Base-by-base conservation (phyloP, 1,140 invertebrate species). In the Portunus trituberculatus region DNA sequence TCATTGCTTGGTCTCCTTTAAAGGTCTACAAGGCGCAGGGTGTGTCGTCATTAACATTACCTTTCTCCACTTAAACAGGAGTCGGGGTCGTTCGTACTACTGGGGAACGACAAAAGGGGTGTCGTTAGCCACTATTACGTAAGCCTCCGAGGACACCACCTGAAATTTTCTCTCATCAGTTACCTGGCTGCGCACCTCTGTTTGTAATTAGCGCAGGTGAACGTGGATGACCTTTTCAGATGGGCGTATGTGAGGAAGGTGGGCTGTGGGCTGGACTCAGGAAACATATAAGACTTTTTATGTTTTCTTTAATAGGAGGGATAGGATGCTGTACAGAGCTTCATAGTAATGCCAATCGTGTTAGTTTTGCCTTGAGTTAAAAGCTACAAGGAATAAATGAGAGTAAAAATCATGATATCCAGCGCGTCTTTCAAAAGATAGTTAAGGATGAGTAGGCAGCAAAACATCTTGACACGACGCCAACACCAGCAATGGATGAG, bases 161-260 rank as follows among this genome's bases (percentile, higher is more conserved):
- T 48, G 39, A 28, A 89, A 45, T 89, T 46, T 89, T 45, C 39
- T 89, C 45, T 87, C 86, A 39, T 46, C 39, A 16, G 31, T 87
- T 89, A 45, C 48, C 39, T 48, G 39, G 39, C 39, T 16, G 48
- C 39, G 45, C 39, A 45, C 88, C 14, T 39, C 88, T 89, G 86
- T 87, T 87, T 87, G 88, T 89, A 89, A 89, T 89, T 89, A 89
- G 48, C 39, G 88, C 88, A 89, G 88, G 88, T 46, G 31, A 59
- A 16, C 28, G 86, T 39, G 20, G 45, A 31, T 88, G 31, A 88
- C 86, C 86, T 32, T 39, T 88, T 39, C 31, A 8, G 48, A 12
- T 29, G 88, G 12, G 88, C 45, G 4, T 45, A 45, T 59, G 52
- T 16, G 67, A n/a, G 67, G 1, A n/a, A 76, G 67, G n/a, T n/a